Conservation (phyloP, 2,797 vertebrate species). For the Notoglanidium macrostoma region DNA sequence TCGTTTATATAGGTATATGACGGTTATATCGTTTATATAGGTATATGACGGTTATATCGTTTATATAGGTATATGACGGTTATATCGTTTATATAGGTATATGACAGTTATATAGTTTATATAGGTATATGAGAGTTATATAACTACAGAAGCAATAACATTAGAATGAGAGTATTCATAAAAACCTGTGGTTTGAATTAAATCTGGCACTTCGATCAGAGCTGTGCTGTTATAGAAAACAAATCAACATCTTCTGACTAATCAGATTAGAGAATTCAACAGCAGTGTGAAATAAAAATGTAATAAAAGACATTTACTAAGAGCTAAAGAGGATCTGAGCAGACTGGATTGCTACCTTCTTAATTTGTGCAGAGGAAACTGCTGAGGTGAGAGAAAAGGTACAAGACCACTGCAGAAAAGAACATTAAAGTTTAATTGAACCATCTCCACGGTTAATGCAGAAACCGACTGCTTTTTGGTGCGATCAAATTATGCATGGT, state of each 20-base stretch:
- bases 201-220: neutral
- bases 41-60: no score
- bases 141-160: neutral
- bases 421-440: slow-evolving; percentile 2
- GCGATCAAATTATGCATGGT: slow-evolving; percentile 2
- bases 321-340: neutral
- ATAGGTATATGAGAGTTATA: no score
- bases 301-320: neutral
- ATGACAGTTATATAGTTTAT: no score
- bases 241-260: neutral
- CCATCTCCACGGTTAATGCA: neutral
- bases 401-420: neutral
- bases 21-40: no score
- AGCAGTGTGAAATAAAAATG: neutral
- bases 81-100: no score
- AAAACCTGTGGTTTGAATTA: neutral
- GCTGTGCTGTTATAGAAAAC: neutral
- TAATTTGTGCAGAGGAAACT: neutral
- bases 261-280: neutral
- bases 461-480: slow-evolving; percentile 1
- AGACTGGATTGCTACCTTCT: neutral
- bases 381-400: slow-evolving; percentile 12
- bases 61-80: no score
- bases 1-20: no score
- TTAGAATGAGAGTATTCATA: neutral